Conservation (phyloP, 1,140 invertebrate genomes). For the Mamestra configurata region DNA sequence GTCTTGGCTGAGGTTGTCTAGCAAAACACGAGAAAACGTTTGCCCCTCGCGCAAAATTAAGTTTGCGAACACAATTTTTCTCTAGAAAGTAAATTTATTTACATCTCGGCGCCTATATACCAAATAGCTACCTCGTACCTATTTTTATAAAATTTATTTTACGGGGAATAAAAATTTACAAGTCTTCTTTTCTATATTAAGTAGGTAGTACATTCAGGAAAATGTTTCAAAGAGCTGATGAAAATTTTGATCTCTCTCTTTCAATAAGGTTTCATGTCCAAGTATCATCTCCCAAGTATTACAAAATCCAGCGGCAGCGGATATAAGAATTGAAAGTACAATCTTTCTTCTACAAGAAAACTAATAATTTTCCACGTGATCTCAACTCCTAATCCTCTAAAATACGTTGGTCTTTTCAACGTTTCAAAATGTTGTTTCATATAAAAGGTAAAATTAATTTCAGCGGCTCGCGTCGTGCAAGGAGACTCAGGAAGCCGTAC, state of each 20-base stretch:
- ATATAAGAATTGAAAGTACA: slow-evolving; percentile 7
- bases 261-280: slow-evolving; percentile 66
- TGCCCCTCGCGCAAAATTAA: slow-evolving; percentile 64
- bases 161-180: not conserved
- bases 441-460: slow-evolving; percentile 41
- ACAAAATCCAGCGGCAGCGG: not conserved
- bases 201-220: slow-evolving; percentile 3
- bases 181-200: slow-evolving; percentile 1
- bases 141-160: slow-evolving; percentile 33
- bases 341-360: slow-evolving; percentile 18
- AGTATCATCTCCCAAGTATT: slow-evolving; percentile 55
- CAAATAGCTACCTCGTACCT: slow-evolving; percentile 18
- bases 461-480: not conserved
- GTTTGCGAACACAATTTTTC: slow-evolving; percentile 68
- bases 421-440: slow-evolving; percentile 40
- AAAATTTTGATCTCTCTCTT: slow-evolving; percentile 69
- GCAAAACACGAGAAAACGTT: slow-evolving; percentile 52
- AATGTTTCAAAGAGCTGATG: slow-evolving; percentile 59
- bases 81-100: slow-evolving; percentile 64
- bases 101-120: slow-evolving; percentile 51
- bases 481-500: slow-evolving; percentile 38
- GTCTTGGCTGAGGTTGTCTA: slow-evolving; percentile 47
- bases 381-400: not conserved
- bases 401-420: slow-evolving; percentile 29
- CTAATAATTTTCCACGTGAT: slow-evolving; percentile 32